These are phyloP conservation scores for Saturnia pavonia DNA, from an alignment of 2,888 invertebrate genomes.

Conservation along the genomic window DNA sequence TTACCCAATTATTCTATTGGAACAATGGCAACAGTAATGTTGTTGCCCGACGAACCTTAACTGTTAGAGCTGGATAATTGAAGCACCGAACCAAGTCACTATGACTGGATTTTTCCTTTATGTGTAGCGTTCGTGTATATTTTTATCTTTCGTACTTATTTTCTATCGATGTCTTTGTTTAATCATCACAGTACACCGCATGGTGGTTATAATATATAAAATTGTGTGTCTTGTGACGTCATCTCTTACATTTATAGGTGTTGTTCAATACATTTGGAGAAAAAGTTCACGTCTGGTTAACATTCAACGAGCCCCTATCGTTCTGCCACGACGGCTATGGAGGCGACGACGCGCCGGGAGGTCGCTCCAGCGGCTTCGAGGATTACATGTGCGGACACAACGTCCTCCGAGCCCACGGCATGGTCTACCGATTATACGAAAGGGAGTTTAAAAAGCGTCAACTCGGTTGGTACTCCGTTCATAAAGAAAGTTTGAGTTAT, in stretches of 20 bases:
- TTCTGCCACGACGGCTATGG: slow-evolving; percentile 77
- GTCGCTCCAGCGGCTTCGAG: slow-evolving; percentile 74
- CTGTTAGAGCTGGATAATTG: no score
- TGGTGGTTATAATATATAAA: no score
- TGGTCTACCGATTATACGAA: slow-evolving; percentile 82
- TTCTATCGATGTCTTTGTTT: no score
- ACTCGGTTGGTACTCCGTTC: neutral
- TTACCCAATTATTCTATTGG: no score
- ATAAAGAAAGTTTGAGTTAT: neutral
- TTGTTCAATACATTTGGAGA: slow-evolving; percentile 76
- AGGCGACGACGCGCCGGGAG: slow-evolving; percentile 74
- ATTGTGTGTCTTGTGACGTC: neutral
- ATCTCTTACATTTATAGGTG: slow-evolving; percentile 54
- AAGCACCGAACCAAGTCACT: no score
- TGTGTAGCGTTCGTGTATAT: no score
- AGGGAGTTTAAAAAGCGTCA: slow-evolving; percentile 3
- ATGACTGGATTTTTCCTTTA: no score
- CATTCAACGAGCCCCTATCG: slow-evolving; percentile 84
- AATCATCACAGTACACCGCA: no score
- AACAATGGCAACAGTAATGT: no score
- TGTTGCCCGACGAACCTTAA: no score
- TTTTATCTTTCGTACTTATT: no score
- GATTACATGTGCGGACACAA: slow-evolving; percentile 85
- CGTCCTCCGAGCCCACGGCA: slow-evolving; percentile 84
- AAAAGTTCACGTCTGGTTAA: slow-evolving; percentile 80